Evolutionary conservation across 1,140 invertebrate genomes (phyloP), one percentile per base, ranked within the genome.

Genomic region (Drosophila sproati): DNA sequence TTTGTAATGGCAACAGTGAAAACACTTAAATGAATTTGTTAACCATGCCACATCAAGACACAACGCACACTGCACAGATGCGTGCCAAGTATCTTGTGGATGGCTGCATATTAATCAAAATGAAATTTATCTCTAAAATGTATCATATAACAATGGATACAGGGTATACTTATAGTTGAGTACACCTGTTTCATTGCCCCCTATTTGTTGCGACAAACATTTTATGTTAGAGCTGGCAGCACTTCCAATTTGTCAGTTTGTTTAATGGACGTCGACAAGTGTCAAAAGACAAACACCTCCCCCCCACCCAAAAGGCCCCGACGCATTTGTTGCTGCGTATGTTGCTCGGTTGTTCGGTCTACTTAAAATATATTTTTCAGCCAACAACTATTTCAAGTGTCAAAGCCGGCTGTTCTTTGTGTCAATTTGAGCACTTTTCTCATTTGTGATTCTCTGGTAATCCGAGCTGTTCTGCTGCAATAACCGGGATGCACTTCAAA

Each of bases 21-120:
- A 74, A 80, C 80, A 82, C 76, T 78, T 70, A 66, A 83, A 82
- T 83, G 77, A 83, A 82, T 82, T 82, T 82, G 80, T 82, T 77
- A 82, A 60, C 78, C 80, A 68, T 82, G 57, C 52, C 54, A 6
- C 51, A 56, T 39, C 35, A 20, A 64, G 12, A 8, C 51, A 10
- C n/a, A 28, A 20, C 54, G 47, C 32, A 37, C 10, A 34, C 35
- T 2, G 20, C 64, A 67, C 54, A 60, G 47, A n/a, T 66, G 69
- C 45, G 61, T 64, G 45, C 28, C 55, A 69, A 77, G 78, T 73
- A 80, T 77, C 78, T 81, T 57, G 57, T 61, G 63, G 80, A 82
- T 82, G 78, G 47, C 57, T 57, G 37, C 52, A 47, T 62, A 82
- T 82, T 82, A 73, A 73, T 73, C 70, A 73, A 37, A 28, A 5